phyloP scores from a whole-genome alignment of 2,113 vertebrate genomes.

The Alethe castanea region DNA sequence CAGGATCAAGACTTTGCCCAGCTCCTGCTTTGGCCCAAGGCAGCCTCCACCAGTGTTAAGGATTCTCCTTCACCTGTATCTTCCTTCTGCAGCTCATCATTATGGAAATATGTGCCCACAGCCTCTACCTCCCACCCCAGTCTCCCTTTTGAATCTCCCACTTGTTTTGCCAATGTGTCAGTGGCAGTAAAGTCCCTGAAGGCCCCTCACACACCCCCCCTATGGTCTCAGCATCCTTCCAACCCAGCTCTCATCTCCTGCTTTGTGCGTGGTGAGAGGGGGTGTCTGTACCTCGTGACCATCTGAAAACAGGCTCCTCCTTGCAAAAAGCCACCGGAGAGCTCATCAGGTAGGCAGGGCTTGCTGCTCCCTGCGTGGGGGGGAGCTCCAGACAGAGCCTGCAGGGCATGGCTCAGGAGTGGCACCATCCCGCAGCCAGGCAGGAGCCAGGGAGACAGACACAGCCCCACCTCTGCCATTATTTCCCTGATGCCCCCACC shows the following conservation, averaged over 20 bases:
- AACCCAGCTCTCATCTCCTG: not conserved
- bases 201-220: accelerated
- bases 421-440: not conserved
- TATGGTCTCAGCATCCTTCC: not conserved
- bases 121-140: not conserved
- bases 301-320: not conserved
- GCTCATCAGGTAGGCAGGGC: not conserved
- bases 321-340: not conserved
- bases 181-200: not conserved
- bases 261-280: not conserved
- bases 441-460: not conserved
- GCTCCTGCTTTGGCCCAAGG: not conserved
- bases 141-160: not conserved
- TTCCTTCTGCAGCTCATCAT: not conserved
- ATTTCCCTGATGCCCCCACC: not conserved
- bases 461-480: not conserved
- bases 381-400: not conserved
- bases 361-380: not conserved
- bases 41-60: not conserved
- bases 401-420: not conserved
- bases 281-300: accelerated
- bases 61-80: not conserved
- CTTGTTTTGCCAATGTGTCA: not conserved
- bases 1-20: not conserved
- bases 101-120: not conserved